These are phyloP conservation scores for Acanthornis magna DNA, from an alignment of 2,797 vertebrate genomes.

Conservation along the genomic window DNA sequence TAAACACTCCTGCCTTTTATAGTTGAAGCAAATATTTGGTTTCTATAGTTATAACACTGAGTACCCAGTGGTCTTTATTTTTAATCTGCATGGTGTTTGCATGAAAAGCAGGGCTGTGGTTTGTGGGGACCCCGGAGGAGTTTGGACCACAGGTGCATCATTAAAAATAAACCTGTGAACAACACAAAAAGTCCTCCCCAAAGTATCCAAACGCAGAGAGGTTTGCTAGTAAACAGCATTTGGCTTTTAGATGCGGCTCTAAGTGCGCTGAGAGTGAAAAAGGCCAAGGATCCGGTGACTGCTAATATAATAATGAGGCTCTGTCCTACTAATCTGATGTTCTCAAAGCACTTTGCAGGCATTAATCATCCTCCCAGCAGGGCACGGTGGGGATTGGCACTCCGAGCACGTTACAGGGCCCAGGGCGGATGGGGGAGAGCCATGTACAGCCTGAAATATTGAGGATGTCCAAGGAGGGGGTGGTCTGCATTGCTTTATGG, in stretches of 20 bases:
- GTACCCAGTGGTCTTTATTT: slow-evolving; percentile 52
- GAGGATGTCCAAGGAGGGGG: background rate
- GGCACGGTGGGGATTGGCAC: background rate
- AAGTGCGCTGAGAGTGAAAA: slow-evolving; percentile 10
- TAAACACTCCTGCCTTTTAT: slow-evolving; percentile 64
- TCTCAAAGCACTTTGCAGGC: slow-evolving; percentile 60
- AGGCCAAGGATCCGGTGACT: slow-evolving; percentile 15
- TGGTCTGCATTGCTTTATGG: background rate
- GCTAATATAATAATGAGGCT: slow-evolving; percentile 63
- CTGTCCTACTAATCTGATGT: slow-evolving; percentile 65
- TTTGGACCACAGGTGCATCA: slow-evolving; percentile 52
- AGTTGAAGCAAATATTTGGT: slow-evolving; percentile 64
- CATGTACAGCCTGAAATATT: rapidly evolving
- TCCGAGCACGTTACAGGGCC: background rate
- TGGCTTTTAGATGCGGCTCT: slow-evolving; percentile 30
- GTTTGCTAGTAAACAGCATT: slow-evolving; percentile 28
- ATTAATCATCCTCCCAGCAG: slow-evolving; percentile 48
- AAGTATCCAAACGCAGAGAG: background rate
- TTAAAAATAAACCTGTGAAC: slow-evolving; percentile 56
- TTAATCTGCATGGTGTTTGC: slow-evolving; percentile 20
- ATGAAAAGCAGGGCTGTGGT: slow-evolving; percentile 14
- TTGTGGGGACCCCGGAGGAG: background rate
- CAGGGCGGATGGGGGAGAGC: background rate
- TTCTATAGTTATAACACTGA: slow-evolving; percentile 53
- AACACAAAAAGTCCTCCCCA: background rate